Percentiles rank a stretch among this genome's conserved stretches.
Evolutionary conservation across 2,113 vertebrate genomes (phyloP).

Genomic region (Catharus bicknelli): DNA sequence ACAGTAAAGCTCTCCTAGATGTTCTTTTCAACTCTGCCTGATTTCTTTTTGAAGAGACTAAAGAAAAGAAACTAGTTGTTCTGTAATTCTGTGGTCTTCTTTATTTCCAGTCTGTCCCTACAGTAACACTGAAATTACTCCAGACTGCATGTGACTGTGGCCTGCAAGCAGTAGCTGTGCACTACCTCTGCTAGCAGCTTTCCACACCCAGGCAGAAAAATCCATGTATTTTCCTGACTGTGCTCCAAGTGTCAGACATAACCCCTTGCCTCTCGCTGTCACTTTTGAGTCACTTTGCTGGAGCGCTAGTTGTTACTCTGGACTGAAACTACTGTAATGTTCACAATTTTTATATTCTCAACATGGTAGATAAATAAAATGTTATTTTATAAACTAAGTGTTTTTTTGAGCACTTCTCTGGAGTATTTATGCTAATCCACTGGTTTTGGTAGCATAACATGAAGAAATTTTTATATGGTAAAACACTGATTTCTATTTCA

Average conservation of each 20-base stretch:
- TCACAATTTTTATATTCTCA: background rate
- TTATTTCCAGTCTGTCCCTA: background rate
- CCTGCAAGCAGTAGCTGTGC: background rate
- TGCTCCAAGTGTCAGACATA: background rate
- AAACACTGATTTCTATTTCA: background rate
- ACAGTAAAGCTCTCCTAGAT: background rate
- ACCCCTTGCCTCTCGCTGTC: background rate
- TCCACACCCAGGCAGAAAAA: background rate
- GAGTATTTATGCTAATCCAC: background rate
- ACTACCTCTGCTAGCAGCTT: rapidly evolving
- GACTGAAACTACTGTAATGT: background rate
- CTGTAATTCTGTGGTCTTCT: background rate
- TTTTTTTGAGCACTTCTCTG: background rate
- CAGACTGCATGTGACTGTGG: rapidly evolving
- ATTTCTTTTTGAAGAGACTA: background rate
- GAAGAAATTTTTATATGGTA: background rate
- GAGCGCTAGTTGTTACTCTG: background rate
- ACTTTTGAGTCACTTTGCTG: background rate
- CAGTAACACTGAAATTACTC: background rate
- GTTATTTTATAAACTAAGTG: background rate
- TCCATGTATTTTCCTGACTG: background rate
- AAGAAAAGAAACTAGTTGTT: background rate
- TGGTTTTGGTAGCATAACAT: background rate
- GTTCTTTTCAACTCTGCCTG: background rate
- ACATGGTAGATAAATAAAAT: background rate